Evolutionary conservation across 2,888 invertebrate genomes (phyloP).

Genomic region (Lasioglossum marginatum): DNA sequence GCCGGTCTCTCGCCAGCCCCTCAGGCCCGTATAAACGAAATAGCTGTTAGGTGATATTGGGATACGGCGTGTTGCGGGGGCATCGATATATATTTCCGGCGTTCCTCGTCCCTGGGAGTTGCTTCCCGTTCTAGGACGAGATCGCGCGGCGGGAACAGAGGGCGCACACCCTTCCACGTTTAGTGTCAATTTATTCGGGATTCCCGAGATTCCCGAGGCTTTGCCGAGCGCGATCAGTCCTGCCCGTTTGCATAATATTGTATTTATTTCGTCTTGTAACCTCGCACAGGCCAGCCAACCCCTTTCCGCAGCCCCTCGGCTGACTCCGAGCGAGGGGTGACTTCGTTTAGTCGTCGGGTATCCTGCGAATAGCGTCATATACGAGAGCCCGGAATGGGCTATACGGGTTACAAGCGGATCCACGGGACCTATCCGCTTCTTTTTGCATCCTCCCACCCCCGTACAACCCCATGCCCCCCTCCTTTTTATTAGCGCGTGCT

Average conservation of each 20-base stretch:
- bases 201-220: slow-evolving; percentile 84
- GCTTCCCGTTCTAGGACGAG: slow-evolving; percentile 47
- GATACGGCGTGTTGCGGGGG: slow-evolving; percentile 76
- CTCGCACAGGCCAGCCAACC: slow-evolving; percentile 65
- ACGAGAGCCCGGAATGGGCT: slow-evolving; percentile 76
- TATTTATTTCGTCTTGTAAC: slow-evolving; percentile 84
- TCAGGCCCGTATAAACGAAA: slow-evolving; percentile 78
- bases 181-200: slow-evolving; percentile 85
- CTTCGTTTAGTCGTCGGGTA: slow-evolving; percentile 70
- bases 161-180: slow-evolving; percentile 78
- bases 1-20: slow-evolving; percentile 32
- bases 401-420: slow-evolving; percentile 78
- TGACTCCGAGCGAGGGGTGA: slow-evolving; percentile 42
- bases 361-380: slow-evolving; percentile 73
- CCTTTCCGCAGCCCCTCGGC: slow-evolving; percentile 47
- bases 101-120: slow-evolving; percentile 50
- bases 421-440: slow-evolving; percentile 55
- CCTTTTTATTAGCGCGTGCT: slow-evolving; percentile 43
- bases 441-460: slow-evolving; percentile 27
- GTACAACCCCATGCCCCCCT: background rate
- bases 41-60: slow-evolving; percentile 83
- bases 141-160: slow-evolving; percentile 29
- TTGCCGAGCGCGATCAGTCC: slow-evolving; percentile 82
- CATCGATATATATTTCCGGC: slow-evolving; percentile 75
- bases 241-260: slow-evolving; percentile 85